Evolutionary conservation across 2,797 vertebrate genomes (phyloP).

Genomic region (Tangara arthus): DNA sequence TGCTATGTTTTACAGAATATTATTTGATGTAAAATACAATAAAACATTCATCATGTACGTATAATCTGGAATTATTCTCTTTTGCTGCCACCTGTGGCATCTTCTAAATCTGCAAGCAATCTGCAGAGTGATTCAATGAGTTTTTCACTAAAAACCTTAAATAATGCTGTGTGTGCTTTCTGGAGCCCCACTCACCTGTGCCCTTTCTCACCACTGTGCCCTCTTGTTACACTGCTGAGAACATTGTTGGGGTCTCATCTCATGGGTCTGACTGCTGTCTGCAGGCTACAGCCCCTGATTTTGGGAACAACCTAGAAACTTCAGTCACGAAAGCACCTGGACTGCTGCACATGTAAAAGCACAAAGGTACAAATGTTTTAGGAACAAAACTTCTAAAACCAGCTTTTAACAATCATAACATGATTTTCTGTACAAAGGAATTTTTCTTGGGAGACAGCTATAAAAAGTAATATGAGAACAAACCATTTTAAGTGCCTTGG

Average conservation of each 20-base stretch:
- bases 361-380: background rate
- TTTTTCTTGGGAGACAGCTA: background rate
- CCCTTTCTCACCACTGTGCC: background rate
- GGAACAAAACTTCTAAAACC: background rate
- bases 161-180: background rate
- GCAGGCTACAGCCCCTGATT: background rate
- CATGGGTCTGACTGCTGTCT: background rate
- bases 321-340: background rate
- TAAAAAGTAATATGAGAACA: background rate
- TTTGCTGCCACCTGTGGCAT: background rate
- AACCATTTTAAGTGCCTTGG: background rate
- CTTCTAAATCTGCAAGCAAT: background rate
- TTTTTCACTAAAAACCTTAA: background rate
- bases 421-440: background rate
- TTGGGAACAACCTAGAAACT: background rate
- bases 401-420: background rate
- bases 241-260: background rate
- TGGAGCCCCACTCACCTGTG: background rate
- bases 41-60: background rate
- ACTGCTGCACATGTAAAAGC: rapidly evolving
- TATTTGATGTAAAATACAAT: background rate
- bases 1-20: background rate
- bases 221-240: background rate
- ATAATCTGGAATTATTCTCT: background rate
- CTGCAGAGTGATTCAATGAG: background rate